A percentile compares a stretch with the other conserved stretches of the same genome.
Conservation (phyloP, 2,113 vertebrate species). For the Centropristis striata region DNA sequence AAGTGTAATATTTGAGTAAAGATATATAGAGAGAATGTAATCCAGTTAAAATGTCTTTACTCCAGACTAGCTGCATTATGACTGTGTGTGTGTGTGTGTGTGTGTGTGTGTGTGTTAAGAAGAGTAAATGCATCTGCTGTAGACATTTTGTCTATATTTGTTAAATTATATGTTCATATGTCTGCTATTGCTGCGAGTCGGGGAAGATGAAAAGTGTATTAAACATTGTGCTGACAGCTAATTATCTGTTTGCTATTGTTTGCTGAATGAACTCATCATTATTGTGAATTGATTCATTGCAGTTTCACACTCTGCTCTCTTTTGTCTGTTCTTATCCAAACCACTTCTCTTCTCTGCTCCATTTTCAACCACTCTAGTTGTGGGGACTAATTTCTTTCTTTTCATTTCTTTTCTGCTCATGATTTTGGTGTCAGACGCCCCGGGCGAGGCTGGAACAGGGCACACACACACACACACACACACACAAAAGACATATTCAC, state of each 20-base stretch:
- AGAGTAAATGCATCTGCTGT: slow-evolving; percentile 41
- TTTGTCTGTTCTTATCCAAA: slow-evolving; percentile 1
- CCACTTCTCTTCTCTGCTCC: background rate
- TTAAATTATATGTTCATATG: slow-evolving; percentile 38
- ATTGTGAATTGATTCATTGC: slow-evolving; percentile 18
- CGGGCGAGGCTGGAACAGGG: background rate
- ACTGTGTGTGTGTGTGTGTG: slow-evolving; percentile 14
- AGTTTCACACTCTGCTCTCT: slow-evolving; percentile 14
- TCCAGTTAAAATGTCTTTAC: background rate
- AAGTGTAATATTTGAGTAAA: background rate
- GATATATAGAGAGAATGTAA: background rate
- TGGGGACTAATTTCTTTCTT: background rate
- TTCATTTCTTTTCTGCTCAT: background rate
- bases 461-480: background rate
- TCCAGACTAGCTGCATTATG: background rate
- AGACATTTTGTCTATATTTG: slow-evolving; percentile 54
- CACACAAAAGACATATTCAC: background rate
- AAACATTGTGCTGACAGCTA: slow-evolving; percentile 45
- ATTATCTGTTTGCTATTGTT: slow-evolving; percentile 61
- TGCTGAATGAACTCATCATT: slow-evolving; percentile 45
- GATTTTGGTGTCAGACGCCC: background rate
- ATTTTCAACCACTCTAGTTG: background rate
- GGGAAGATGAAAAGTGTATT: slow-evolving; percentile 36
- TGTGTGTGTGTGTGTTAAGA: slow-evolving; percentile 17
- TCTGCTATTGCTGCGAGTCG: slow-evolving; percentile 6